phyloP scores from a whole-genome alignment of 2,113 vertebrate species.

The Rhinopomastus cyanomelas region DNA sequence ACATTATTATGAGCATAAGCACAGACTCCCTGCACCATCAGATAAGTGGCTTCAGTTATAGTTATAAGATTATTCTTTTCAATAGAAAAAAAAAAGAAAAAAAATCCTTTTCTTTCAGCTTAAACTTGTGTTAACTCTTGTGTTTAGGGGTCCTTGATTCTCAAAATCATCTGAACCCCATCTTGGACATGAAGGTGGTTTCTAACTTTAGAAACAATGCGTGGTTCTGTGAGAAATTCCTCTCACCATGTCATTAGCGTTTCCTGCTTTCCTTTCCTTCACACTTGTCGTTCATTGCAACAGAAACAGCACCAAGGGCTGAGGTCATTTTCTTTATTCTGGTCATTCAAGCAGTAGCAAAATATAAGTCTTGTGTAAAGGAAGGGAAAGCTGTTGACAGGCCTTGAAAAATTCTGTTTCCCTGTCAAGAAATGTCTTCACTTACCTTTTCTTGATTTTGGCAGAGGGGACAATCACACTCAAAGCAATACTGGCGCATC shows the following conservation, averaged over 20 bases:
- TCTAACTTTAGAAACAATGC: neutral
- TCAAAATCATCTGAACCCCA: neutral
- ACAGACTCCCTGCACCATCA: neutral
- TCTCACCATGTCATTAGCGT: neutral
- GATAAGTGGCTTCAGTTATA: neutral
- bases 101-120: neutral
- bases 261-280: neutral
- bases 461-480: constrained; percentile 81
- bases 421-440: neutral
- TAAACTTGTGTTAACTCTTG: neutral
- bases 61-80: neutral
- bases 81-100: neutral
- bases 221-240: neutral
- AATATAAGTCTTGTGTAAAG: neutral
- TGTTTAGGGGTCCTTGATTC: neutral
- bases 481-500: constrained; percentile 83
- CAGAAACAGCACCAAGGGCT: neutral
- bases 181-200: neutral
- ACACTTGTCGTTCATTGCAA: neutral
- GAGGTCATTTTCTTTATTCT: neutral
- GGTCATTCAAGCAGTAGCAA: neutral
- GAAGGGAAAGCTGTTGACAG: neutral
- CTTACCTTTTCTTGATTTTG: constrained; percentile 77
- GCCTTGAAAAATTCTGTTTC: neutral
- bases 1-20: neutral